Percentiles rank a stretch among this genome's conserved stretches.
Evolutionary conservation across 2,113 vertebrate genomes (phyloP).

Genomic region (Syrrhaptes paradoxus): DNA sequence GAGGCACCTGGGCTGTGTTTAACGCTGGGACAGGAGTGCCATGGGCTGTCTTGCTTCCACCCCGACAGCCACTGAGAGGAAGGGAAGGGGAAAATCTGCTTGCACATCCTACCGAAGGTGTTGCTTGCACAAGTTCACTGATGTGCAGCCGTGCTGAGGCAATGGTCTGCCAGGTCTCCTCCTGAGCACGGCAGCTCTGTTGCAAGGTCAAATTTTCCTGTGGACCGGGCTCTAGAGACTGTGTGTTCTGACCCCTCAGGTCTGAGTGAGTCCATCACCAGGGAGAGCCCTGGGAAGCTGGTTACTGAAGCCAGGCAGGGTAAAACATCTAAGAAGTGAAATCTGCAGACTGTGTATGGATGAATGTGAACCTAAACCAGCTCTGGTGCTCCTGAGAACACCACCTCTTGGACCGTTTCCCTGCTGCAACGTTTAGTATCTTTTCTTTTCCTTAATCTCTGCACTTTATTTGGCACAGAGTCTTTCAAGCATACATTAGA

Average conservation of each 20-base stretch:
- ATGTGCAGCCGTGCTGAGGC: neutral
- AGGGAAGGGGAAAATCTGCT: neutral
- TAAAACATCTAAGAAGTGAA: neutral
- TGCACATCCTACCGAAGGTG: neutral
- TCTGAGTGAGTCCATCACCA: neutral
- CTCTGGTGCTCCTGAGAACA: neutral
- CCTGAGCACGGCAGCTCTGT: neutral
- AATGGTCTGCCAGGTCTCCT: neutral
- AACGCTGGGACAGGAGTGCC: neutral
- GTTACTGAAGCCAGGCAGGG: neutral
- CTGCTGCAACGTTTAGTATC: neutral
- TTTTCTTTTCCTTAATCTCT: slow-evolving; percentile 44
- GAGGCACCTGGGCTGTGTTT: neutral
- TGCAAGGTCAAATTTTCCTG: neutral
- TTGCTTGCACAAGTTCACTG: neutral
- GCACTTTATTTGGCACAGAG: slow-evolving; percentile 9
- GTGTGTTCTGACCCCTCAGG: neutral
- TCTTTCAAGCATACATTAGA: neutral
- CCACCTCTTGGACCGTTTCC: neutral
- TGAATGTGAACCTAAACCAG: neutral
- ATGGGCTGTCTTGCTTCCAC: neutral
- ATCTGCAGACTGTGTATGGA: neutral
- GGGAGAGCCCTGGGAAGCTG: neutral
- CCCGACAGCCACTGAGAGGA: neutral
- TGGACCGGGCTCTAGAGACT: neutral